phyloP scores from a whole-genome alignment of 2,797 vertebrate species.

The Orestias chungarensis region DNA sequence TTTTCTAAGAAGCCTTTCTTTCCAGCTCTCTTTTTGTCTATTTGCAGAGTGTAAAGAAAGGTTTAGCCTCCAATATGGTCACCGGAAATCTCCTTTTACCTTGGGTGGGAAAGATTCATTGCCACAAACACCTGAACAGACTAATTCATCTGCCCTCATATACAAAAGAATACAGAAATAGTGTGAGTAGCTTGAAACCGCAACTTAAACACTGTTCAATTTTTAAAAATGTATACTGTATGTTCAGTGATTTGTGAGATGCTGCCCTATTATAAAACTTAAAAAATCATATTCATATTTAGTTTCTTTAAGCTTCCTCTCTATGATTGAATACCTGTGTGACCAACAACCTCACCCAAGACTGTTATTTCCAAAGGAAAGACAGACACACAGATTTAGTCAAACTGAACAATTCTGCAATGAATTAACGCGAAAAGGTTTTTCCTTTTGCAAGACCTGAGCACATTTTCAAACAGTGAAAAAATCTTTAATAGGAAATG shows the following conservation, averaged over 20 bases:
- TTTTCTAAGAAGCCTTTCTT: neutral
- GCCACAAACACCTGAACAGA: neutral
- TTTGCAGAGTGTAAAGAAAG: neutral
- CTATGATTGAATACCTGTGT: neutral
- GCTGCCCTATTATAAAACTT: neutral
- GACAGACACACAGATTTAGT: neutral
- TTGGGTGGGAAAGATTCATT: neutral
- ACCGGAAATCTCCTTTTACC: neutral
- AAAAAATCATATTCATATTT: neutral
- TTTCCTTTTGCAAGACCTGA: neutral
- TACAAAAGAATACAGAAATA: neutral
- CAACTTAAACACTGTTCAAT: neutral
- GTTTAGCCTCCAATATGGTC: neutral
- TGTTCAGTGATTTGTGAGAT: neutral
- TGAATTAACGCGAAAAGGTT: neutral
- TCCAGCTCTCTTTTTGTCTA: neutral
- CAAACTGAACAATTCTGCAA: neutral
- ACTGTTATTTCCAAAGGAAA: neutral
- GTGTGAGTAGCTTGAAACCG: neutral
- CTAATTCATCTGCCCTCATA: neutral
- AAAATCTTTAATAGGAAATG: neutral
- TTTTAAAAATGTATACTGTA: neutral
- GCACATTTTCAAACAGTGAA: neutral
- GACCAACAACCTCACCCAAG: neutral
- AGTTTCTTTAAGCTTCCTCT: neutral